Base-by-base conservation (phyloP, 2,888 invertebrate species). In the Tetragonisca angustula region DNA sequence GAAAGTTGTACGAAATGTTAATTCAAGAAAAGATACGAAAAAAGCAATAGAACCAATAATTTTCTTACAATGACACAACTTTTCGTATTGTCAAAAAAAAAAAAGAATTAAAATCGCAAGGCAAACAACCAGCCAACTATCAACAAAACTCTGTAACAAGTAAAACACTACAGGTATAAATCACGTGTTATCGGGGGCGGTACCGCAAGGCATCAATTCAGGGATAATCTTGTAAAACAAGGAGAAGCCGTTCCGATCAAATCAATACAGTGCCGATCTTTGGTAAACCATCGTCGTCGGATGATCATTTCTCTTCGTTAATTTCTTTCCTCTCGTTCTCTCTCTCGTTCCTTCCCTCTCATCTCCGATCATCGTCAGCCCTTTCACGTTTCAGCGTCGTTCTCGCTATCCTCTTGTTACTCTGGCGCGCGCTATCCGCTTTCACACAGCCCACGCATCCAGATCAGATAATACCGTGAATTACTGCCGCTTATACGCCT, bases 401-500 rank as follows among this genome's bases (percentile, higher is more conserved):
- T 62, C 50, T n/a, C 72, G 19, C 64, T n/a, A 64, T 13, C 76
- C 19, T 59, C 73, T 59, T 74, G 79, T 68, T 84, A 78, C 72
- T 65, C 72, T 49, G 9, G 17, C 61, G 19, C 62, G 11, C 59
- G 79, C 78, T 80, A 85, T 87, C 72, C 83, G 72, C 76, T 87
- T 82, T 85, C 84, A 78, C 83, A 72, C 75, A 82, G 81, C 43
- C 76, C 73, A 79, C 86, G 87, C 85, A 87, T 84, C 80, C 83
- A 84, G 81, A 90, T 89, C 91, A 88, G 92, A 92, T 91, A 92
- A 91, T 90, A 81, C 87, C 81, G 69, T 92, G 90, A 91, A 91
- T 90, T 91, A 92, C 88, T 88, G 85, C 83, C 91, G 87, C 88
- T 92, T 90, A 91, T 88, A 85, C 86, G 80, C 88, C 90, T 90